Evolutionary conservation across 2,797 vertebrate species (phyloP).

Genomic region (Takifugu rubripes): DNA sequence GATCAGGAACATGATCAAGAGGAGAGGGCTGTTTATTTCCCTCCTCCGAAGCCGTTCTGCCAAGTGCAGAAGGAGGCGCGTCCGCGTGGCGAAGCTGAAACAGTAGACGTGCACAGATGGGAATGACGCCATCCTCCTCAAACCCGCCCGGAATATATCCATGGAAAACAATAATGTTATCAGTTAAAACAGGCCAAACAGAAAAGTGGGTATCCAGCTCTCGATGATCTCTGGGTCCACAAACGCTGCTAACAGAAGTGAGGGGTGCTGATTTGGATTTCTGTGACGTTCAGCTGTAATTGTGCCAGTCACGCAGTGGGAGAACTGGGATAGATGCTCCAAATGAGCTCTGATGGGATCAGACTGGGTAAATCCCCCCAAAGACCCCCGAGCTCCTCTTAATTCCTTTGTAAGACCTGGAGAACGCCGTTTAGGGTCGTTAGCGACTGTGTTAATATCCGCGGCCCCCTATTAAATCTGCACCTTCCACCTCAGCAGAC

Average conservation of each 20-base stretch:
- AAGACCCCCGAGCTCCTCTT: constrained; percentile 48
- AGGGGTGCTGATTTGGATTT: too few species aligned
- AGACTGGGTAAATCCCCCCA: constrained; percentile 40
- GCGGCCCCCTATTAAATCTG: constrained; percentile 21
- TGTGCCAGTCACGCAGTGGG: constrained; percentile 9
- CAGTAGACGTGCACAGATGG: too few species aligned
- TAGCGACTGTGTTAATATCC: constrained; percentile 49
- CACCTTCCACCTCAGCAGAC: constrained; percentile 19
- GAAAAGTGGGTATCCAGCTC: too few species aligned
- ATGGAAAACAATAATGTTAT: too few species aligned
- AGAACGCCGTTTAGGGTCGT: constrained; percentile 46
- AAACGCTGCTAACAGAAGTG: too few species aligned
- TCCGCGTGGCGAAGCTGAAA: too few species aligned
- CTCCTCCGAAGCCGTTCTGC: too few species aligned
- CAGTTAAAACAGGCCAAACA: too few species aligned
- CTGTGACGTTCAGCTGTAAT: background rate
- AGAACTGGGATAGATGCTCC: constrained; percentile 43
- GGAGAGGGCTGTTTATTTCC: background rate
- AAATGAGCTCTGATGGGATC: constrained; percentile 62
- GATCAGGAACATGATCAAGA: background rate
- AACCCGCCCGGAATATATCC: too few species aligned
- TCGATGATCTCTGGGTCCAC: too few species aligned
- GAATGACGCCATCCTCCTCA: too few species aligned
- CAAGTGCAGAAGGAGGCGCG: too few species aligned
- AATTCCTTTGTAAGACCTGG: constrained; percentile 34